Percentiles rank a stretch among this genome's conserved stretches.
Conservation (phyloP, 2,113 vertebrate species). For the Polypterus senegalus region DNA sequence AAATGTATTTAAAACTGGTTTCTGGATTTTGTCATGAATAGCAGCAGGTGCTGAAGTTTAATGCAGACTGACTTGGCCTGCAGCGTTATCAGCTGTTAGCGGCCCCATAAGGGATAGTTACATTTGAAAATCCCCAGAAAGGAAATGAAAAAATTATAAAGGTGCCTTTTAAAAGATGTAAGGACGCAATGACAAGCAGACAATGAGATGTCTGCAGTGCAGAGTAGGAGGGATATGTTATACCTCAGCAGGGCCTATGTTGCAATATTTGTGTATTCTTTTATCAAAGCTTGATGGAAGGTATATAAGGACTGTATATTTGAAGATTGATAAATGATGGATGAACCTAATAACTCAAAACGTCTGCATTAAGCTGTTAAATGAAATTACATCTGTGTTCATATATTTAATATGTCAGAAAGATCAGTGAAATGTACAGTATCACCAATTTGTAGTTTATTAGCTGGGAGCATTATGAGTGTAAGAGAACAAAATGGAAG, state of each 20-base stretch:
- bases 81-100: not conserved
- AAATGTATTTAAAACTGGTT: too few species aligned
- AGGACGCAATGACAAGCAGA: slow-evolving; percentile 11
- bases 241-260: slow-evolving; percentile 11
- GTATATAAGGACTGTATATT: slow-evolving; percentile 17
- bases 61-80: not conserved
- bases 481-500: not conserved
- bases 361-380: slow-evolving; percentile 9
- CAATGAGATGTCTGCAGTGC: not conserved
- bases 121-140: not conserved
- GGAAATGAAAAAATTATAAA: not conserved
- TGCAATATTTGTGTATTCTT: slow-evolving; percentile 13
- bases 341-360: slow-evolving; percentile 8
- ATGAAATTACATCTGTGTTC: slow-evolving; percentile 7
- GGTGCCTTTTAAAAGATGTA: slow-evolving; percentile 14
- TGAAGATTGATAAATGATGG: slow-evolving; percentile 23
- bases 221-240: not conserved
- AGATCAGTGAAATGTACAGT: slow-evolving; percentile 3
- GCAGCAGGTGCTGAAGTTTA: not conserved
- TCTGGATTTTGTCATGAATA: not conserved
- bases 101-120: not conserved
- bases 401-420: slow-evolving; percentile 11
- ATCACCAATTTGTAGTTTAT: slow-evolving; percentile 1
- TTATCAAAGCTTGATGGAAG: slow-evolving; percentile 24
- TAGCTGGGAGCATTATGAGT: not conserved